Evolutionary conservation across 1,140 invertebrate species (phyloP), one percentile per base, ranked within the genome.

Genomic region (Calliphora vicina): DNA sequence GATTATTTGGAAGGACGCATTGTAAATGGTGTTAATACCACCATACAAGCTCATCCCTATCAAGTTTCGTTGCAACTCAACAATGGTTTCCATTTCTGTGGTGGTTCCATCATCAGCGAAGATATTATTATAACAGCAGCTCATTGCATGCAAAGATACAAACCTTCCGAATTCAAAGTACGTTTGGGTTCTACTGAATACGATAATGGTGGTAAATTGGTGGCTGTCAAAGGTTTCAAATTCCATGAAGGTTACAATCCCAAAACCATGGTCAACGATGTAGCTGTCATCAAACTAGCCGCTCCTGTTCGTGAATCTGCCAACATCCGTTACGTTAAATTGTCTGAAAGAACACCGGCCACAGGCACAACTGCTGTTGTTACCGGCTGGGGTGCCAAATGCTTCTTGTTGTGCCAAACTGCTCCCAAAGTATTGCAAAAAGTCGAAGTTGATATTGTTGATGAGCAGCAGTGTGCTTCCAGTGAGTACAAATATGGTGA

Each of bases 81-180:
- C 6, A 20, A 50, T 43, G 87, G 88, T 43, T 85, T 84, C 23
- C 91, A 92, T 83, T 86, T 85, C 82, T 94, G 94, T 84, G 94
- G 93, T n/a, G 94, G 92, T 17, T 92, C 92, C 23, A 89, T 94
- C 82, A 91, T 94, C 87, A 13, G 17, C 8, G 12, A 67, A 15
- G 85, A 86, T 1, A 80, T 45, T 23, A 86, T 93, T 61, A 72
- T 94, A 23, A 93, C 92, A 15, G 93, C 94, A 29, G 93, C 93
- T 76, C 94, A 94, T 85, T 94, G 94, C 82, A 82, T 90, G 87
- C 87, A 88, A 27, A 82, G 72, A 0, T 83, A 85, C 45, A 29
- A 35, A 3, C 82, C 86, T 2, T 20, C 1, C 17, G 43, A 86
- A 57, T 45, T 90, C 0, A 84, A 87, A 45, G 83, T 90, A 0